Conservation (phyloP, 2,113 vertebrate genomes). For the Chiloscyllium plagiosum region DNA sequence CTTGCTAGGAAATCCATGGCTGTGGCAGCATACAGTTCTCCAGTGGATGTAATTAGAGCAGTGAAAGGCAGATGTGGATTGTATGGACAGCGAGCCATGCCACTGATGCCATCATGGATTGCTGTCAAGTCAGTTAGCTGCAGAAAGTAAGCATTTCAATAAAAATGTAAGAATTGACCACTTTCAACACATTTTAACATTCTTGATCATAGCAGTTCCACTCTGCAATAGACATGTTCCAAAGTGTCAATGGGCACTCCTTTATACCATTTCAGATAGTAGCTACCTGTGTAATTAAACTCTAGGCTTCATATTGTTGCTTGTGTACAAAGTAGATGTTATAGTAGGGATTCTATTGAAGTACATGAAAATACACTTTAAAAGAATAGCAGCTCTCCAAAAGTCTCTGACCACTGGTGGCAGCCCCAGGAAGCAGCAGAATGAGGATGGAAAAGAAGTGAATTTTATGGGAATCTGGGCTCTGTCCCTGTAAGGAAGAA, state of each 20-base stretch:
- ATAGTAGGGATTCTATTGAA: background rate
- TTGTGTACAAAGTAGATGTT: background rate
- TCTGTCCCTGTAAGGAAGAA: background rate
- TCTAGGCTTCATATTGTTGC: background rate
- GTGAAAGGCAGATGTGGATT: slow-evolving; percentile 95
- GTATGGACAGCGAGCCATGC: slow-evolving; percentile 94
- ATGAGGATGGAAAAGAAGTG: background rate
- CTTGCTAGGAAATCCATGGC: slow-evolving; percentile 96
- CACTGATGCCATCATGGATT: slow-evolving; percentile 93
- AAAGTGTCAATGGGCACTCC: background rate
- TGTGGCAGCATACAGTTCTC: slow-evolving; percentile 89
- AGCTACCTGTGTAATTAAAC: background rate
- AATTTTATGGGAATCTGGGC: background rate
- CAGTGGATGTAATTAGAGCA: slow-evolving; percentile 84
- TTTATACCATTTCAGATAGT: background rate
- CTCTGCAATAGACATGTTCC: background rate
- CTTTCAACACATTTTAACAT: background rate
- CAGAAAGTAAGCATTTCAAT: slow-evolving; percentile 38
- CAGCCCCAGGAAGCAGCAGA: background rate
- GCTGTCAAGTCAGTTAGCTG: slow-evolving; percentile 86
- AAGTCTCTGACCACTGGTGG: background rate
- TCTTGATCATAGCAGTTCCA: background rate
- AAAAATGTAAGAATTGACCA: slow-evolving; percentile 7
- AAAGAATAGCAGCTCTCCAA: background rate
- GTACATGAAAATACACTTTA: background rate